phyloP scores from a whole-genome alignment of 2,888 invertebrate species.

The Lasioglossum malachurum region DNA sequence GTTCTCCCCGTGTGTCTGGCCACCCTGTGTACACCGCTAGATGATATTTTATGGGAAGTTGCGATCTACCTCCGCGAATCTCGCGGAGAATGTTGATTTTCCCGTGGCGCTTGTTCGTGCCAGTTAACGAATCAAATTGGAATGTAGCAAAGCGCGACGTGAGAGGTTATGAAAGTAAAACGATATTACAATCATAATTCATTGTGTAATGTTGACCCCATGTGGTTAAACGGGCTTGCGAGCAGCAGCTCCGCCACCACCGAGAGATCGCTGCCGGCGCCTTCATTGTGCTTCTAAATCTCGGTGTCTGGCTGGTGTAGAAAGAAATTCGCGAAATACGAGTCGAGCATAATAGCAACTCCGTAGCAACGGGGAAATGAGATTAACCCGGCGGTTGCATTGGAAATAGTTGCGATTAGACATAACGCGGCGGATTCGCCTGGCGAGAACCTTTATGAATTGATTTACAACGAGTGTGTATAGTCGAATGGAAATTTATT shows the following conservation, averaged over 20 bases:
- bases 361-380: background rate
- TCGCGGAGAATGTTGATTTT: conserved; percentile 24
- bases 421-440: background rate
- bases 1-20: background rate
- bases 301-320: conserved; percentile 12
- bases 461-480: background rate
- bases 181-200: conserved; percentile 48
- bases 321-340: background rate
- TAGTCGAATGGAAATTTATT: conserved; percentile 8
- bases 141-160: conserved; percentile 17
- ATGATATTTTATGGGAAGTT: conserved; percentile 9
- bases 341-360: background rate
- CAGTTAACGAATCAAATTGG: conserved; percentile 20
- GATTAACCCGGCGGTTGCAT: background rate
- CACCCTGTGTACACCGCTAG: background rate
- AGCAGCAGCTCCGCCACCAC: background rate
- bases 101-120: conserved; percentile 5
- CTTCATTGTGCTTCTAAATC: conserved; percentile 6
- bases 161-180: conserved; percentile 34
- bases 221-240: conserved; percentile 28
- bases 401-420: background rate
- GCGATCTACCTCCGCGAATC: background rate
- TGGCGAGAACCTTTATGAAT: background rate
- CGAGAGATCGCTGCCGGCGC: conserved; percentile 4
- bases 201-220: conserved; percentile 43